Conservation (phyloP, 2,888 invertebrate genomes). For the Yponomeuta malinellus region DNA sequence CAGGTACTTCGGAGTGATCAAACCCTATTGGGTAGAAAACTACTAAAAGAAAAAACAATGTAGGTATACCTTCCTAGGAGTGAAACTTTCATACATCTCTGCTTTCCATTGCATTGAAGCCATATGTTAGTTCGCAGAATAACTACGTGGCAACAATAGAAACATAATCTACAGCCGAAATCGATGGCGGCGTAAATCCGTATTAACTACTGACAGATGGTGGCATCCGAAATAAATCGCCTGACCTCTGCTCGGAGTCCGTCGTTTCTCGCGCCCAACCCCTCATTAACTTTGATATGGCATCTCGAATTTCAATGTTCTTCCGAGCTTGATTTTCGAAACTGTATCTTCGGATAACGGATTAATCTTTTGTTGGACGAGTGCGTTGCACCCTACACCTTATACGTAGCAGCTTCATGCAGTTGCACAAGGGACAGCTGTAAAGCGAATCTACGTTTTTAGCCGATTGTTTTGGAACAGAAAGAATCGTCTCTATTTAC, state of each 20-base stretch:
- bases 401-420: background rate
- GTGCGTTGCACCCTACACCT: background rate
- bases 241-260: slow-evolving; percentile 45
- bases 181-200: slow-evolving; percentile 57
- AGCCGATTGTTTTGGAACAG: too few species aligned
- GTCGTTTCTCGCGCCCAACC: slow-evolving; percentile 25
- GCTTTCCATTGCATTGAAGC: background rate
- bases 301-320: slow-evolving; percentile 30
- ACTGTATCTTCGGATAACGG: background rate
- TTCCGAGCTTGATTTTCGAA: slow-evolving; percentile 16
- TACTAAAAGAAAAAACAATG: too few species aligned
- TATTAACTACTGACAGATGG: slow-evolving; percentile 47
- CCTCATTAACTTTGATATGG: slow-evolving; percentile 32
- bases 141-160: slow-evolving; percentile 50
- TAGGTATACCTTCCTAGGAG: too few species aligned
- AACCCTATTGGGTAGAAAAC: too few species aligned
- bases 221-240: slow-evolving; percentile 50
- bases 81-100: too few species aligned
- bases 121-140: slow-evolving; percentile 42
- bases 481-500: too few species aligned
- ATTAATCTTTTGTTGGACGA: background rate
- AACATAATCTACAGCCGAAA: slow-evolving; percentile 45
- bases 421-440: too few species aligned
- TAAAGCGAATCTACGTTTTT: too few species aligned
- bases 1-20: too few species aligned